These are phyloP conservation scores for Metalampra italica DNA, from an alignment of 2,888 invertebrate species.

Conservation along the genomic window DNA sequence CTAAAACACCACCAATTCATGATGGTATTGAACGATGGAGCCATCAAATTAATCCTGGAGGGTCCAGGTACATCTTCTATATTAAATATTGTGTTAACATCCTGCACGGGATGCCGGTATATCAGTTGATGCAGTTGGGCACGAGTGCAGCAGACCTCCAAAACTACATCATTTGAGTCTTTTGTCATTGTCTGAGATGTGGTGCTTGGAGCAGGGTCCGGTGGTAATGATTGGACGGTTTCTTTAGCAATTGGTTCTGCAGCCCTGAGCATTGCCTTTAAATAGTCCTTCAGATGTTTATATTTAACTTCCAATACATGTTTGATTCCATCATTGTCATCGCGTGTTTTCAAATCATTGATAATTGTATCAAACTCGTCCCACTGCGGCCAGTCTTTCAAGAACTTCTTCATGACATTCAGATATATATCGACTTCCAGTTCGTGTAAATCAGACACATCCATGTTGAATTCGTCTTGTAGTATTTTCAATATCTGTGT, in stretches of 20 bases:
- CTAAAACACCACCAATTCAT: conserved; percentile 37
- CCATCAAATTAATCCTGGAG: conserved; percentile 19
- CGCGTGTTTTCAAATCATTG: conserved; percentile 27
- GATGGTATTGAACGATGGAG: conserved; percentile 25
- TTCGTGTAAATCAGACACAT: conserved; percentile 33
- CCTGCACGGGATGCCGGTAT: conserved; percentile 30
- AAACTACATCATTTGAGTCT: conserved; percentile 23
- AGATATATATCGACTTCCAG: conserved; percentile 55
- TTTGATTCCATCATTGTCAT: conserved; percentile 23
- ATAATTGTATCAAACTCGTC: conserved; percentile 47
- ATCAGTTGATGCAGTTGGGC: conserved; percentile 39
- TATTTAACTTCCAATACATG: conserved; percentile 41
- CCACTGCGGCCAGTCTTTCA: conserved; percentile 66
- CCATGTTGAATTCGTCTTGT: conserved; percentile 44
- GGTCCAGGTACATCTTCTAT: conserved; percentile 16
- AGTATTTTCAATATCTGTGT: conserved; percentile 51
- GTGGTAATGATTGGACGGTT: conserved; percentile 20
- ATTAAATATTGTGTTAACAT: conserved; percentile 43
- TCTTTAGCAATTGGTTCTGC: conserved; percentile 30
- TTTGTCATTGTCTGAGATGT: conserved; percentile 3
- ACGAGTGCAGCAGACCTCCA: conserved; percentile 41
- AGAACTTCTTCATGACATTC: conserved; percentile 52
- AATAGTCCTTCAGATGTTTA: conserved; percentile 39
- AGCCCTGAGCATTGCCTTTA: conserved; percentile 34
- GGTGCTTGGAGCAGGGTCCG: background rate